phyloP scores from a whole-genome alignment of 2,797 vertebrate species.

The Morus bassanus region DNA sequence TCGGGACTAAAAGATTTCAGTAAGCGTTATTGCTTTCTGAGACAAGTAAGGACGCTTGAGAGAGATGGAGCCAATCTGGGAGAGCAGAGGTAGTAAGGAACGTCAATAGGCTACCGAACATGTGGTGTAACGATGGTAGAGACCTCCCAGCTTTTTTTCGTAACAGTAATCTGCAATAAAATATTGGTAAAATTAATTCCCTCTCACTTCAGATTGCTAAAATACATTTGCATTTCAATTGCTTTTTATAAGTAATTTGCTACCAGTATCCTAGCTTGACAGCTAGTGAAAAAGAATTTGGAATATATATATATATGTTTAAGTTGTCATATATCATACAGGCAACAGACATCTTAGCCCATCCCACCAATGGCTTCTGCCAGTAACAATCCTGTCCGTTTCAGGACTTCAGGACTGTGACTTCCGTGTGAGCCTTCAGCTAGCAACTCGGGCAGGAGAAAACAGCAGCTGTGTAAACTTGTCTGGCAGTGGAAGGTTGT shows the following conservation, averaged over 20 bases:
- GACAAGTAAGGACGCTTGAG: neutral
- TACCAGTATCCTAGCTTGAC: neutral
- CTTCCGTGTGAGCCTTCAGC: neutral
- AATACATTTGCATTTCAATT: neutral
- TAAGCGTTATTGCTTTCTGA: neutral
- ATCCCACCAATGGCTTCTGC: neutral
- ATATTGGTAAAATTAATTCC: neutral
- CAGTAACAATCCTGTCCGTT: neutral
- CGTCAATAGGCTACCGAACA: neutral
- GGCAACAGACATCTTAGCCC: neutral
- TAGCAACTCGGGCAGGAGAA: neutral
- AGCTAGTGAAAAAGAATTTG: neutral
- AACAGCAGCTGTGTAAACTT: neutral
- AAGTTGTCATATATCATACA: neutral
- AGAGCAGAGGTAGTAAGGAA: no score
- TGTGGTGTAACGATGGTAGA: neutral
- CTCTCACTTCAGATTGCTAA: neutral
- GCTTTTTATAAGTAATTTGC: neutral
- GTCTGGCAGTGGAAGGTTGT: neutral
- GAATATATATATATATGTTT: neutral
- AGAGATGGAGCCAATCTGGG: neutral
- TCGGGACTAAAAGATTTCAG: neutral
- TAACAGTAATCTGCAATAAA: neutral
- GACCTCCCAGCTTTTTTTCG: neutral
- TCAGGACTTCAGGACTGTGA: neutral